phyloP scores from a whole-genome alignment of 2,888 invertebrate species.

The Drosophila mimica region DNA sequence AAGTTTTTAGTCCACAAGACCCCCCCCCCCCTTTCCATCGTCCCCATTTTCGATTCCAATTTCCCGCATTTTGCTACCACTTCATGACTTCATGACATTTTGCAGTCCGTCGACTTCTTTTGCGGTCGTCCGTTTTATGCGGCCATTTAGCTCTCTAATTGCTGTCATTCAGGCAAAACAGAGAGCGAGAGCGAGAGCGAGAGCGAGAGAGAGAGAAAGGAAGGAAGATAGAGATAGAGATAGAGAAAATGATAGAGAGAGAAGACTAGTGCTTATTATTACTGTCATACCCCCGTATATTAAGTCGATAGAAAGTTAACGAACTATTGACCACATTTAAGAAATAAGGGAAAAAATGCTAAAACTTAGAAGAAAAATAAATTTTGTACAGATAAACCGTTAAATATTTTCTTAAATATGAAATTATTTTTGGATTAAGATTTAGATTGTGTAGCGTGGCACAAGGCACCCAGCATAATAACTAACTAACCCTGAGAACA shows the following conservation, averaged over 20 bases:
- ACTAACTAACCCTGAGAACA: background rate
- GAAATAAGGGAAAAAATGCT: background rate
- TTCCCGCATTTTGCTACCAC: background rate
- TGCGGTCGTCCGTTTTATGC: slow-evolving; percentile 59
- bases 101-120: slow-evolving; percentile 52
- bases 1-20: slow-evolving; percentile 1
- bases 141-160: slow-evolving; percentile 58
- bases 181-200: background rate
- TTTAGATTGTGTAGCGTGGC: background rate
- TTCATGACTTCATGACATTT: slow-evolving; percentile 33
- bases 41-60: background rate
- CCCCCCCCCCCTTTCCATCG: background rate
- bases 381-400: background rate
- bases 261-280: background rate
- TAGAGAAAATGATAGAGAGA: background rate
- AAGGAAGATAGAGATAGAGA: background rate
- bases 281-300: background rate
- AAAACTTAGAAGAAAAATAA: background rate
- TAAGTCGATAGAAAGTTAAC: background rate
- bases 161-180: slow-evolving; percentile 43
- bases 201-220: background rate
- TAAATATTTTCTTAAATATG: background rate
- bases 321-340: background rate
- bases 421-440: background rate
- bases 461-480: background rate